Evolutionary conservation across 2,797 vertebrate genomes (phyloP), one percentile per base, ranked within the genome.

Genomic region (Melanotaenia trifasciata): DNA sequence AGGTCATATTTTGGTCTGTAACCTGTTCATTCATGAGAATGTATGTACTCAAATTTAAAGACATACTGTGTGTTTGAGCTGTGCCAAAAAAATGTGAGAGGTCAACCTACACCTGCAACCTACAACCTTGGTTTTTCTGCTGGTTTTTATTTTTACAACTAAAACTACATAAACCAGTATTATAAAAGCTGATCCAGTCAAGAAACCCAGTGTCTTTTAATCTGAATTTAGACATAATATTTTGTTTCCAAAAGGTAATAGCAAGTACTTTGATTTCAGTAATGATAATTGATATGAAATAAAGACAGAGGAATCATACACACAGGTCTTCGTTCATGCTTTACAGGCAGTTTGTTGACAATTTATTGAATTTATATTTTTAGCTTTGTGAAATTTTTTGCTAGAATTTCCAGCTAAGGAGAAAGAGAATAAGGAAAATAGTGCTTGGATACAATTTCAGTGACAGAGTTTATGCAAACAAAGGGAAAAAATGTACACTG

Each of bases 1-100:
- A 65, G 65, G 64, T 80, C 61, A 43, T n/a, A 6, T 47, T 24
- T 63, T 72, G 26, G 58, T 67, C 65, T 43, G 30, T 72, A 76
- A 81, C 58, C 57, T 24, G 43, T 56, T 70, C 0, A 5, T 64
- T 45, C 40, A 43, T 62, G 67, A 60, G 65, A 68, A 71, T 63
- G 45, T 9, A 24, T 24, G 22, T 13, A 24, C 50, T 53, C n/a
- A 24, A 24, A 54, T 53, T 53, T 53, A 53, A 53, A 53, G 51
- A 53, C 22, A 26, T 14, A 26, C 51, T 51, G n/a, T 66, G n/a
- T 56, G 54, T 53, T 32, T 72, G 63, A 18, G 67, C 14, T 11
- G 20, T 36, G 22, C 26, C 67, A 43, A 16, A 54, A 54, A 43
- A 43, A 35, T 51, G 20, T 67, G 38, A 56, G 30, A 72, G 43